Conservation (phyloP, 2,113 vertebrate species). For the Columba livia region DNA sequence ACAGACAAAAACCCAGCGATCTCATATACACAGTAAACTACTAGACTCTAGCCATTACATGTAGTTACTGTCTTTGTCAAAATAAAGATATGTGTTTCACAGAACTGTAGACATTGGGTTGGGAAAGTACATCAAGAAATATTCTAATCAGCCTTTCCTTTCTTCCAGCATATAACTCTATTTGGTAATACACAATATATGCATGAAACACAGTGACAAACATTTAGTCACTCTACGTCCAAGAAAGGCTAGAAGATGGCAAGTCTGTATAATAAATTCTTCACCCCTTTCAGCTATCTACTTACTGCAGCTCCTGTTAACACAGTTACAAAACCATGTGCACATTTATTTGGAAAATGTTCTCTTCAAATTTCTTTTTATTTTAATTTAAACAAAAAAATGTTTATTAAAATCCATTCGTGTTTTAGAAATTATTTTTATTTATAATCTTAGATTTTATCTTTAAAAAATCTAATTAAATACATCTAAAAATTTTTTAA, state of each 20-base stretch:
- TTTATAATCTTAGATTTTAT: not conserved
- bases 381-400: not conserved
- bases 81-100: not conserved
- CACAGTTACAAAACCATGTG: not conserved
- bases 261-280: not conserved
- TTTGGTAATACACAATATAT: accelerated
- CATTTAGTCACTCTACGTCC: not conserved
- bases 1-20: not conserved
- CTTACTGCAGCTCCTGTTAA: not conserved
- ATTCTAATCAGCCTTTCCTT: not conserved
- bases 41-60: not conserved
- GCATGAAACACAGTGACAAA: not conserved
- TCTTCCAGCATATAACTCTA: not conserved
- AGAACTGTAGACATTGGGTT: not conserved
- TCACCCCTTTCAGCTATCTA: not conserved
- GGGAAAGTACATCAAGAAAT: not conserved
- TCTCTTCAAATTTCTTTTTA: not conserved
- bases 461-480: not conserved
- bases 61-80: not conserved
- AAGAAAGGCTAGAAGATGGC: not conserved
- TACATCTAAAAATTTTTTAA: not conserved
- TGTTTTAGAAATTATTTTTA: not conserved
- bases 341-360: not conserved
- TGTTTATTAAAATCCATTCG: not conserved
- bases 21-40: not conserved